Evolutionary conservation across 2,797 vertebrate genomes (phyloP), one percentile per base, ranked within the genome.

Genomic region (Anas bernieri): DNA sequence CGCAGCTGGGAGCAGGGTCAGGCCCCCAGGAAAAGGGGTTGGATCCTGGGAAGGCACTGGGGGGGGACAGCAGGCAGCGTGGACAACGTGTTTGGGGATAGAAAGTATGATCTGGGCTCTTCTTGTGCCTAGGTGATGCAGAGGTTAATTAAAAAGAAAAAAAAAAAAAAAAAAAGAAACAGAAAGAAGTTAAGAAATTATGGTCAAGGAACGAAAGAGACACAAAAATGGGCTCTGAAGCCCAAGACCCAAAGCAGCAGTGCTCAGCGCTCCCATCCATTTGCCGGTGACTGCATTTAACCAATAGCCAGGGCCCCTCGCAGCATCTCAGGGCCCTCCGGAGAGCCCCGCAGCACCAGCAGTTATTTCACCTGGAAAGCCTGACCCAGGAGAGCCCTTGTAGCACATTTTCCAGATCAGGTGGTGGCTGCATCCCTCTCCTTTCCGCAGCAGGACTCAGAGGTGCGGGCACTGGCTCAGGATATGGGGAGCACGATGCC

Each of bases 1-100:
- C 30, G 11, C 3, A 8, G 11, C 39, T 0, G 55, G 39, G 10
- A n/a, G 13, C 15, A 0, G 6, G 2, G 12, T 31, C 2, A 31
- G 13, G 37, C 4, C 25, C 37, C 18, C 33, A 41, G 39, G 12
- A 20, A 41, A 17, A 43, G 43, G 1, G 3, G 59, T 2, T 22
- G 52, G 3, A 1, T 4, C 28, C 11, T 7, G 46, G 30, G 35
- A 7, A 10, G 41, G 14, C 9, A 2, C 0, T 9, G 39, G 39
- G 41, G 39, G 3, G 3, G 39, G 6, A 7, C 12, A 14, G 67
- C 1, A 21, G 11, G 68, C n/a, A 3, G 80, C 20, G 28, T 0
- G 2, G 33, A 7, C 35, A 17, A 43, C 0, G 30, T 1, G 39
- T 6, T 23, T 11, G 7, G 3, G n/a, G 43, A 30, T 7, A 6